A percentile compares a stretch with the other conserved stretches of the same genome.
These are phyloP conservation scores for Bothrops jararaca DNA, from an alignment of 2,113 vertebrate species.

Conservation along the genomic window DNA sequence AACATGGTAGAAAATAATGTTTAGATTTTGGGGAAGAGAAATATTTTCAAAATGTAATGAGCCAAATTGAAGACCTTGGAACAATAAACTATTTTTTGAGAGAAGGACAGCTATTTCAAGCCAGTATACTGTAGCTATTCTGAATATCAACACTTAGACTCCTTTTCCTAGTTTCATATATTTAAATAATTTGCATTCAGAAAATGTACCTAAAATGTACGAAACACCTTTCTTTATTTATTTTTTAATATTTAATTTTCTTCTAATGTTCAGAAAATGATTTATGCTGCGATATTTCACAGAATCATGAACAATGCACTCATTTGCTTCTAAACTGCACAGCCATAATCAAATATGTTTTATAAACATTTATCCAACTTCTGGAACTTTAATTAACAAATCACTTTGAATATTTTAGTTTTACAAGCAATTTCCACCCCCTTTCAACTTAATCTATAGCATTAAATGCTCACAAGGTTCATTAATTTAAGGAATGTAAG, in stretches of 20 bases:
- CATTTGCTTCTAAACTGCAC: conserved; percentile 17
- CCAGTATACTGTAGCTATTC: not conserved
- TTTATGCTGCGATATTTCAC: not conserved
- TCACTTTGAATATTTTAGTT: not conserved
- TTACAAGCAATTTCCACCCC: not conserved
- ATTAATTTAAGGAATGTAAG: not conserved
- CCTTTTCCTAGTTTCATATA: not conserved
- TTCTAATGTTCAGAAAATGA: conserved; percentile 24
- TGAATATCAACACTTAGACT: not conserved
- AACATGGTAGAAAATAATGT: not conserved
- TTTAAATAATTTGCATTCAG: not conserved
- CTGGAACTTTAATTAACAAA: conserved; percentile 27
- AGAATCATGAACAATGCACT: conserved; percentile 9
- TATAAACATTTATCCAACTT: conserved; percentile 8
- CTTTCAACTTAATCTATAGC: not conserved
- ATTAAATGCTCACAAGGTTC: not conserved
- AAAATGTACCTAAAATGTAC: conserved; percentile 13
- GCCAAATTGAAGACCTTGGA: not conserved
- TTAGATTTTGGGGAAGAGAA: not conserved
- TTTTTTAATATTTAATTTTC: conserved; percentile 20
- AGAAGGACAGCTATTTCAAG: not conserved
- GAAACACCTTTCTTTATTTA: conserved; percentile 3
- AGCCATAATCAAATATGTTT: conserved; percentile 23
- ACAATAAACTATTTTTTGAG: not conserved
- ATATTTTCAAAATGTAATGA: not conserved